Base-by-base conservation (phyloP, 2,113 vertebrate species). In the Eudyptes chrysolophus region DNA sequence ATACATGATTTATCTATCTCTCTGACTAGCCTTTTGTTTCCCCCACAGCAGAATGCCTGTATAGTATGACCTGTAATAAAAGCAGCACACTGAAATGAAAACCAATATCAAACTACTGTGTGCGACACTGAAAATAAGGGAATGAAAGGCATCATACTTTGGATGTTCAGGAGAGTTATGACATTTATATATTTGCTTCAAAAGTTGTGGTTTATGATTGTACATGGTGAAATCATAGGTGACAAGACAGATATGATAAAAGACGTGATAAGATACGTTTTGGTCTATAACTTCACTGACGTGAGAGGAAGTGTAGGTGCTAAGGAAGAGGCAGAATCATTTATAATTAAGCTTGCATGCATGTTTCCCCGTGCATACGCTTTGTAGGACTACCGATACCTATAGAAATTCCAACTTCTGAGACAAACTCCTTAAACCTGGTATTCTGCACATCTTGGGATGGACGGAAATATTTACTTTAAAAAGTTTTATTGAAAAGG, bases 281-380 rank as follows among this genome's bases (percentile, higher is more conserved):
- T 44, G 29, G 16, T 1, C 25, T 29, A 8, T 42, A 17, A 25
- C 8, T 52, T 42, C 49, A n/a, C 26, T 30, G 8, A 3, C 3
- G 4, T 7, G 20, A 69, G 32, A 55, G 24, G 79, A 46, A 20
- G 6, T 0, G 7, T 16, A 5, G 1, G 46, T 44, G 65, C 34
- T 64, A 19, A 44, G 5, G 22, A 40, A 87, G 60, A 58, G 48
- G 7, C 9, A 83, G 44, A 54, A 46, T 25, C 5, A 3, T 46
- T 58, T 40, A 21, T 38, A 55, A 49, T 74, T 26, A 22, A 64
- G 30, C 10, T 54, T 44, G 18, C 10, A 10, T 5, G 25, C 2
- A 2, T 42, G 4, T 32, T 46, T 72, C 48, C 27, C 36, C 3
- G 6, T 1, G 0, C 8, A 15, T 18, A 21, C 0, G 0, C 42